A percentile compares a stretch with the other conserved stretches of the same genome.
phyloP scores from a whole-genome alignment of 2,113 vertebrate species.

The Beaufortia kweichowensis region DNA sequence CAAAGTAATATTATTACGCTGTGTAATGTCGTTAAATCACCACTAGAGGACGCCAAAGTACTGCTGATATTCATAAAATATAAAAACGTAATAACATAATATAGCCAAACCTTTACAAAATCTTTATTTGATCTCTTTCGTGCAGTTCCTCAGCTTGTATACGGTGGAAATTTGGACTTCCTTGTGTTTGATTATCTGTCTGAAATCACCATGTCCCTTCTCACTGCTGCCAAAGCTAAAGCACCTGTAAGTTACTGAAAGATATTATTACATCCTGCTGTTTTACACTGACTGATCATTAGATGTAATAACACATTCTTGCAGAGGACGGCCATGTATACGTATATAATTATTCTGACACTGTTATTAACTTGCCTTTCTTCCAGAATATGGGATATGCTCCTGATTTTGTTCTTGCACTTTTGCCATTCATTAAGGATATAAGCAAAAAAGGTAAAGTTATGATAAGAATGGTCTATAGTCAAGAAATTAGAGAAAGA shows the following conservation, averaged over 20 bases:
- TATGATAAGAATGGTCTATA: conserved; percentile 29
- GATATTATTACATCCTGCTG: too few relatives aligned
- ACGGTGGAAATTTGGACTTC: conserved; percentile 81
- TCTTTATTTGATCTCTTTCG: neutral
- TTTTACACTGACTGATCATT: neutral
- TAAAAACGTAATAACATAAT: too few relatives aligned
- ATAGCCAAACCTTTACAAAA: neutral
- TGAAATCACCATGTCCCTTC: conserved; percentile 87
- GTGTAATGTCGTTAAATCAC: neutral
- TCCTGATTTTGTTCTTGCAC: conserved; percentile 82
- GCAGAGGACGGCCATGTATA: neutral
- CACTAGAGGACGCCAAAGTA: conserved; percentile 13
- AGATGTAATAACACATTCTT: too few relatives aligned
- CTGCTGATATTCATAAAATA: too few relatives aligned
- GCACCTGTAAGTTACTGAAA: conserved; percentile 72
- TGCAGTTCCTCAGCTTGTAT: conserved; percentile 81
- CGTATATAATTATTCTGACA: neutral
- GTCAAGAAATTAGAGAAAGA: neutral
- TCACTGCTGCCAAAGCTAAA: conserved; percentile 78
- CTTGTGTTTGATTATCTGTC: conserved; percentile 89
- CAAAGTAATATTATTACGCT: neutral
- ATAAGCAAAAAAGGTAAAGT: conserved; percentile 81
- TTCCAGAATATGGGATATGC: conserved; percentile 79
- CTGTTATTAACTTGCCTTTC: neutral
- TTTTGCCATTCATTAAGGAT: conserved; percentile 83